Evolutionary conservation across 53 echinoderm and acorn worm species (phyloP), one percentile per base, ranked within the genome.

Genomic region (Actinopyga echinites): DNA sequence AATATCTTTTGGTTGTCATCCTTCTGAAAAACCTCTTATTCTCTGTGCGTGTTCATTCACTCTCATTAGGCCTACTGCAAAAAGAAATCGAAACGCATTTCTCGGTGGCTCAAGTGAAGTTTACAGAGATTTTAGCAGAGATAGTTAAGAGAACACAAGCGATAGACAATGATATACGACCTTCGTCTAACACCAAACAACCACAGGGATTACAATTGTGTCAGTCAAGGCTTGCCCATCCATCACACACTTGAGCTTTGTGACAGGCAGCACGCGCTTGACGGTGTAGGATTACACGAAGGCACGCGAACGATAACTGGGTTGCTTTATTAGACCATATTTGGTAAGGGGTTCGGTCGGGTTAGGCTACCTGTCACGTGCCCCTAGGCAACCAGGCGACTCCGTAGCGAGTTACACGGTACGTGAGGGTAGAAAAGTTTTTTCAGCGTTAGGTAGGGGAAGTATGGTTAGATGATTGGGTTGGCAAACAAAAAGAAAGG

Each of bases 281-380:
- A 28, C 29, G 78, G 78, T 78, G 78, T 78, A 55, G 55, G 34
- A 57, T 78, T 78, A 78, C 78, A 78, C 54, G 78, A 54, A 56
- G 78, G 78, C 78, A 78, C 78, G 78, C 78, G 78, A 78, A 42
- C 42, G 25, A 44, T 24, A n/a, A 40, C 71, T 71, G 71, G 71
- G 43, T 71, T 71, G 71, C 71, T 38, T 71, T 71, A 71, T 71
- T 71, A 71, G 71, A 71, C 71, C 71, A 71, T 71, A 71, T 71
- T 71, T 71, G 71, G 71, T 71, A 71, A 71, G 71, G 71, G 71
- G 71, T 71, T 71, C 71, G 43, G 71, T 71, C 71, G 71, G 40
- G 71, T 71, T 71, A 40, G 71, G 71, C 71, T 71, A 71, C 71
- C 71, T 71, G 71, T 71, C 71, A 71, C 71, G 71, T 44, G 71